These are phyloP conservation scores for Carduelis carduelis DNA, from an alignment of 2,797 vertebrate species.

Conservation along the genomic window DNA sequence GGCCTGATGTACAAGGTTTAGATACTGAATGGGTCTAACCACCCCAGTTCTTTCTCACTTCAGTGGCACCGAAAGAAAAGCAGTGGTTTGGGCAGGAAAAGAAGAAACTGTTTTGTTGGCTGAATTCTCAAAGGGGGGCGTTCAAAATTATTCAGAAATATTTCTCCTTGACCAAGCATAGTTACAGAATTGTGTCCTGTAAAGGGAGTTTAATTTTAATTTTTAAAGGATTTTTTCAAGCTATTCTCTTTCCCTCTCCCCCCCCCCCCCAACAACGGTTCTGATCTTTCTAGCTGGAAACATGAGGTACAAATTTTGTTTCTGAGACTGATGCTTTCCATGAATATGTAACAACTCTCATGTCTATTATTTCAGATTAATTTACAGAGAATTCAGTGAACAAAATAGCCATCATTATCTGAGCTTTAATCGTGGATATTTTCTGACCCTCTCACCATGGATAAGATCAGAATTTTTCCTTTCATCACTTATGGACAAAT, in stretches of 20 bases:
- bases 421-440: not conserved
- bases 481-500: not conserved
- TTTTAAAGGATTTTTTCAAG: fast-evolving
- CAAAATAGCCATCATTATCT: not conserved
- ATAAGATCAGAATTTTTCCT: not conserved
- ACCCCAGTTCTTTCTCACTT: not conserved
- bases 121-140: not conserved
- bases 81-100: not conserved
- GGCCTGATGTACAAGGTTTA: not conserved
- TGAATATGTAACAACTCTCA: not conserved
- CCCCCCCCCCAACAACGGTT: too few species aligned
- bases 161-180: not conserved
- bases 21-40: not conserved
- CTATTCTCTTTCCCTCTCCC: fast-evolving
- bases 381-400: not conserved
- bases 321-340: not conserved
- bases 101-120: not conserved
- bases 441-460: not conserved
- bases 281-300: not conserved
- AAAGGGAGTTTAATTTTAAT: not conserved
- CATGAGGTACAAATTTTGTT: not conserved
- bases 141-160: not conserved
- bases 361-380: not conserved
- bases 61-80: not conserved
- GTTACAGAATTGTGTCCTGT: not conserved